A percentile compares a stretch with the other conserved stretches of the same genome.
phyloP scores from a whole-genome alignment of 2,113 vertebrate genomes.

The Passer domesticus region DNA sequence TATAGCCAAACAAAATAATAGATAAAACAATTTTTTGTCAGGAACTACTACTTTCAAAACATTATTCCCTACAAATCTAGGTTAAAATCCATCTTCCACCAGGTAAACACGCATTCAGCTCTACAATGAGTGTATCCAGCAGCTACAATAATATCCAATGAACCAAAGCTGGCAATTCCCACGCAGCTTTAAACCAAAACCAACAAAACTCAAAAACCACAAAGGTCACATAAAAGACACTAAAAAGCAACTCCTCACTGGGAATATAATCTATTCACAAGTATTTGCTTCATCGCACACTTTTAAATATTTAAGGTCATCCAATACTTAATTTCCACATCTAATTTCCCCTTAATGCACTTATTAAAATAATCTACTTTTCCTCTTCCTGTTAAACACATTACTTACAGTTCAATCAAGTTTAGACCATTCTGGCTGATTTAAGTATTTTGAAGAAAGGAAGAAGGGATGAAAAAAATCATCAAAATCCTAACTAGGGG shows the following conservation, averaged over 20 bases:
- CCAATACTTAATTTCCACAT: conserved; percentile 32
- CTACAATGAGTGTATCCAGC: not conserved
- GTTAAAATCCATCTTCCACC: not conserved
- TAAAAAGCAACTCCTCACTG: not conserved
- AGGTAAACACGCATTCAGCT: not conserved
- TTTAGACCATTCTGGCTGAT: conserved; percentile 23
- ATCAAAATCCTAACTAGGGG: not conserved
- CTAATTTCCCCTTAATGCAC: conserved; percentile 25
- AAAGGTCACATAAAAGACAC: not conserved
- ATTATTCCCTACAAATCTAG: not conserved
- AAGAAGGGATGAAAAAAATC: not conserved
- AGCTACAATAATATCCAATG: not conserved
- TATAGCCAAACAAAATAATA: not conserved
- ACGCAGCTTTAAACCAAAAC: not conserved
- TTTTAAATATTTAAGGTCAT: conserved; percentile 29
- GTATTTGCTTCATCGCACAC: not conserved
- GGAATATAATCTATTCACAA: conserved; percentile 18
- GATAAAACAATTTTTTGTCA: not conserved
- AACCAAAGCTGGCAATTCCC: not conserved
- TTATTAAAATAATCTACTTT: conserved; percentile 46
- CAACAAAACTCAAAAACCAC: not conserved
- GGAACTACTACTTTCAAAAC: not conserved
- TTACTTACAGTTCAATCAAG: conserved; percentile 20
- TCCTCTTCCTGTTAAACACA: conserved; percentile 4
- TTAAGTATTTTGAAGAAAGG: not conserved